Evolutionary conservation across 1,140 invertebrate genomes (phyloP), one percentile per base, ranked within the genome.

Genomic region (Belonocnema kinseyi): DNA sequence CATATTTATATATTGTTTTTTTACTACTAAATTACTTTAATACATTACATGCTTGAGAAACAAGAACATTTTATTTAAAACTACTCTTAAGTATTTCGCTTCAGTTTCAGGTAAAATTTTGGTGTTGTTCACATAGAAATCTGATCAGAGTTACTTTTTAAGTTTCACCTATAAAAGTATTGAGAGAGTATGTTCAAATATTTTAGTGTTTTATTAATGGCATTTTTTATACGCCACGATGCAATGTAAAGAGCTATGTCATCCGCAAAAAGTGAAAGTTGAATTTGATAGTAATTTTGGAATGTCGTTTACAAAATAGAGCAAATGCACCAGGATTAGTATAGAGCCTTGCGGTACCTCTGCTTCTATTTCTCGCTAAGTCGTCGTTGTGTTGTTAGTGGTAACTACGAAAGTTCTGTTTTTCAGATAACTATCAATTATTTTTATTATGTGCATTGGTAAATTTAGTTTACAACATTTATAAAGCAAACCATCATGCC

Each of bases 181-280:
- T 72, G 50, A 73, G 72, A 3, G 0, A 87, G 12, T 13, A 77
- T 16, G 16, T 76, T 53, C 6, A 81, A 19, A 50, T 82, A 76
- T 70, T 76, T 51, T 76, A 72, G 80, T 82, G 56, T 77, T n/a
- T n/a, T n/a, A n/a, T n/a, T n/a, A n/a, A n/a, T n/a, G n/a, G n/a
- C n/a, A n/a, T n/a, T n/a, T n/a, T n/a, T n/a, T n/a, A n/a, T n/a
- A n/a, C n/a, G n/a, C n/a, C n/a, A n/a, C n/a, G n/a, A n/a, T n/a
- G n/a, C 70, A 0, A 79, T 3, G 33, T 77, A 86, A 0, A 85
- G 33, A 10, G 81, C 81, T 12, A 82, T 86, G 72, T 89, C 85
- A 50, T 88, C 86, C 12, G 86, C 88, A 72, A 82, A 88, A 3
- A 84, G 53, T 2, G 80, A 72, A 16, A 72, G 50, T 14, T 79